Base-by-base conservation (phyloP, 1,140 invertebrate species). In the Ceratina australensis region DNA sequence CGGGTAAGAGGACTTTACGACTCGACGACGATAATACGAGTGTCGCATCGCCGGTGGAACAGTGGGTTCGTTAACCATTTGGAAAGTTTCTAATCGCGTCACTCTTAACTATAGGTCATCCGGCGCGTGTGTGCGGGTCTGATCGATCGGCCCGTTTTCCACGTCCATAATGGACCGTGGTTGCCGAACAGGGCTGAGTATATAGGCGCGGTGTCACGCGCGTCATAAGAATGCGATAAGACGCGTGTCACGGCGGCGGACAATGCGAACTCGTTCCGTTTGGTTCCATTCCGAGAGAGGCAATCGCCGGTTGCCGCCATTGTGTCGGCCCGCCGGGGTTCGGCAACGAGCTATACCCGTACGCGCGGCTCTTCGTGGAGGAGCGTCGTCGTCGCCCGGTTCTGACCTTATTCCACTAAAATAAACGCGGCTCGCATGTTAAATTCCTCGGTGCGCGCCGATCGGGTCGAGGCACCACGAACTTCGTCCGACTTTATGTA, bases 161-260 rank as follows among this genome's bases (percentile, higher is more conserved):
- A 78, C 57, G 16, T 49, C 75, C 71, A 77, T 72, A 79, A 83
- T 85, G 72, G 83, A 79, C 72, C 54, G 26, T 16, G 22, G 74
- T 82, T 64, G 78, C 65, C 49, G 72, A 61, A 22, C n/a, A 56
- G 73, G 56, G 83, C 80, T 10, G 33, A 42, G 33, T 7, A 42
- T 42, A 42, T 42, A 42, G 33, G 33, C 33, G 33, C 33, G 33
- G 86, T 86, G 90, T 89, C 88, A 89, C 88, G 89, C 85, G 87
- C 87, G 85, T 88, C 88, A 87, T 88, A 89, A 90, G 90, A 89
- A 91, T 90, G 90, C 89, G 89, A 90, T 88, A 89, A 89, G 88
- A 87, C 85, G 85, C 84, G 86, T 88, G 84, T 88, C 86, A 85
- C 82, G 81, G 52, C 72, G 81, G 49, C 85, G 80, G 66, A 80